Base-by-base conservation (phyloP, 2,888 invertebrate species). In the Ophion costatus region DNA sequence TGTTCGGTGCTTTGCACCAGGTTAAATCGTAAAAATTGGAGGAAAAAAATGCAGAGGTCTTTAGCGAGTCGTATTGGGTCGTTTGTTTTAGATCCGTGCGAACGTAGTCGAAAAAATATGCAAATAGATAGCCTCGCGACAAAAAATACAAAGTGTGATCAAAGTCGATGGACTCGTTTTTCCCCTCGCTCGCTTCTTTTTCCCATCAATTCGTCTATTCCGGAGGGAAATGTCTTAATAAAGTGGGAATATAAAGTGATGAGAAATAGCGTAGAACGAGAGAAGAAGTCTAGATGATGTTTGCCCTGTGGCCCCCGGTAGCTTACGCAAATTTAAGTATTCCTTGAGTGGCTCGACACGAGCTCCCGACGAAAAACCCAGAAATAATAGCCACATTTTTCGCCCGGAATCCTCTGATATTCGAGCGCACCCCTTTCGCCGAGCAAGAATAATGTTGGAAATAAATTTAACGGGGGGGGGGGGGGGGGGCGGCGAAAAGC, bases 251-350 rank as follows among this genome's bases (percentile, higher is more conserved):
- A 78, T 57, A 56, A 59, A 51, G 22, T 17, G 57, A 73, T 80
- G 75, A 71, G 59, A 56, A 64, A 71, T 61, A 59, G 59, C 45
- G 38, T 79, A 51, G 33, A 71, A 83, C n/a, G 75, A 79, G 33
- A 61, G 63, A 82, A 74, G 64, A 51, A 51, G 51, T 69, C n/a
- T 42, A 71, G 45, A 83, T 77, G 45, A 69, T 81, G 81, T 81
- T 84, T 66, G 80, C 78, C 78, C 75, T 64, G 64, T 78, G 38
- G 7, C 69, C 29, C 74, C 24, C 29, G 20, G 61, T 64, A 70
- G 78, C 81, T 81, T 82, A 79, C 61, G 70, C 78, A 82, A 84
- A 82, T 82, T 84, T 84, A 79, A 84, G 64, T 81, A 82, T 82
- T 75, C 56, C 71, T 10, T 42, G 83, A 80, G 70, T 61, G 51